phyloP scores from a whole-genome alignment of 2,888 invertebrate genomes.

The Petrolisthes manimaculis region DNA sequence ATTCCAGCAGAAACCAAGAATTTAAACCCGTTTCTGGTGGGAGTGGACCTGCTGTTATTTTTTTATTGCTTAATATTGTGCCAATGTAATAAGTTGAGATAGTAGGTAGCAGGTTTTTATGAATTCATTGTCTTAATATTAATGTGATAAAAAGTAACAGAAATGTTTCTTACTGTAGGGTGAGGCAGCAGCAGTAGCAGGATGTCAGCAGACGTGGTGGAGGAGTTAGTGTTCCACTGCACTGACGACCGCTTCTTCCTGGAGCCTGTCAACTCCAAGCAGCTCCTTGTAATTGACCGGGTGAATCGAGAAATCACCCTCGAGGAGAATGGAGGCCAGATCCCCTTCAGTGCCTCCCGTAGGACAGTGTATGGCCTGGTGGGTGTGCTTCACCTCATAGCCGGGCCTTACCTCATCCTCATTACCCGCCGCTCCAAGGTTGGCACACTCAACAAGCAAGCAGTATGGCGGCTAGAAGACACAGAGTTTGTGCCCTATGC shows the following conservation, averaged over 20 bases:
- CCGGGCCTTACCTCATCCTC: constrained; percentile 88
- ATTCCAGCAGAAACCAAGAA: too few relatives aligned
- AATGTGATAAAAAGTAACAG: too few relatives aligned
- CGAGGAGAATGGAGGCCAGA: constrained; percentile 76
- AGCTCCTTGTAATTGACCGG: constrained; percentile 87
- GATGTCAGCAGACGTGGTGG: constrained; percentile 61
- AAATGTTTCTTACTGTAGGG: too few relatives aligned
- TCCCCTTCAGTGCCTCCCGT: constrained; percentile 76
- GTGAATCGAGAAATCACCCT: constrained; percentile 80
- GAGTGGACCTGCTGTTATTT: too few relatives aligned
- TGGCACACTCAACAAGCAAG: constrained; percentile 85
- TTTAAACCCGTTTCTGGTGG: too few relatives aligned
- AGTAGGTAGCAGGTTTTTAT: too few relatives aligned
- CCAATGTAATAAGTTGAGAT: too few relatives aligned
- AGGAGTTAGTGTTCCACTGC: constrained; percentile 73
- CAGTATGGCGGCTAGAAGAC: constrained; percentile 83
- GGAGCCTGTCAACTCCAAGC: constrained; percentile 82
- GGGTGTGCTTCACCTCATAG: constrained; percentile 85
- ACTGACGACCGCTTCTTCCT: constrained; percentile 92
- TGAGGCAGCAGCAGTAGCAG: background rate
- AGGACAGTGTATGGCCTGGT: constrained; percentile 85
- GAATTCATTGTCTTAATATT: too few relatives aligned
- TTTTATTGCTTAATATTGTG: too few relatives aligned
- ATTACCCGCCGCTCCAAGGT: constrained; percentile 87
- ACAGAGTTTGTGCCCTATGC: constrained; percentile 89